Evolutionary conservation across 1,140 invertebrate genomes (phyloP), one percentile per base, ranked within the genome.

Genomic region (Anthonomus grandis): DNA sequence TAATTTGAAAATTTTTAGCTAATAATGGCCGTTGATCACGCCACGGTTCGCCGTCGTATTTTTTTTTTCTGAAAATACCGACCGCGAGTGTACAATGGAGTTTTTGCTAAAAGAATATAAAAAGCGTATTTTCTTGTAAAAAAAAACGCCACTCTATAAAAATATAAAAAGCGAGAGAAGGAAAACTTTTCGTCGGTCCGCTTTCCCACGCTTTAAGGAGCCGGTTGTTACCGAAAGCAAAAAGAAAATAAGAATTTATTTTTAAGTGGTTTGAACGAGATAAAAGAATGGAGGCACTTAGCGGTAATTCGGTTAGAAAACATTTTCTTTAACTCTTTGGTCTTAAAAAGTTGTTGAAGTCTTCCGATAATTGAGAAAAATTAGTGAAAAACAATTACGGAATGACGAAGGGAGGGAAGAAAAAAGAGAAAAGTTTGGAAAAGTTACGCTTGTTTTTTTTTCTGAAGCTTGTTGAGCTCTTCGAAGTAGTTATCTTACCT

Each of bases 1-100:
- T 67, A 67, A 68, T 68, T 70, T 68, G 60, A 64, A 69, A 67
- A 70, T 68, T 70, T 70, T 70, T 68, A 59, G 64, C 58, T 64
- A 63, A 63, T 68, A 70, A 68, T 60, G 66, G 61, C 65, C 41
- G 34, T 10, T 23, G 36, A 58, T 53, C 68, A 70, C 68, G 68
- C 68, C 57, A 70, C 42, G n/a, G n/a, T n/a, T n/a, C n/a, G n/a
- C n/a, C n/a, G n/a, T n/a, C n/a, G n/a, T n/a, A n/a, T n/a, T n/a
- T n/a, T n/a, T n/a, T n/a, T n/a, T n/a, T n/a, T n/a, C n/a, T n/a
- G n/a, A n/a, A n/a, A n/a, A n/a, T n/a, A n/a, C n/a, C n/a, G n/a
- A n/a, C 38, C 17, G 38, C n/a, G n/a, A 31, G 27, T n/a, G 27
- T 31, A 8, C 6, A 6, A 31, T 6, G 27, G n/a, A 31, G 27